A percentile compares a stretch with the other conserved stretches of the same genome.
Conservation (phyloP, 2,888 invertebrate genomes). For the Monopis laevigella region DNA sequence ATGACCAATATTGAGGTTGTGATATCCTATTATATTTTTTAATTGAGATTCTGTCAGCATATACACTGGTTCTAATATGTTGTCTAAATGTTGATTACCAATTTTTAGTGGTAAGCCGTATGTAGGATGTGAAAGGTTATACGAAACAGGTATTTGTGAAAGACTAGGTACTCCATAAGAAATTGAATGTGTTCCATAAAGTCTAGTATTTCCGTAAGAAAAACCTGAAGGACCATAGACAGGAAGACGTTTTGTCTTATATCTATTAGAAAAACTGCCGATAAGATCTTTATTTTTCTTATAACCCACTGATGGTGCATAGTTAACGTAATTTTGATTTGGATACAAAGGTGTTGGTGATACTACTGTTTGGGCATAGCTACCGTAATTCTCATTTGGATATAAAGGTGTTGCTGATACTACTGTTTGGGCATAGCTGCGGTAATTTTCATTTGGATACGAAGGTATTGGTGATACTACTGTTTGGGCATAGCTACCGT, state of each 20-base stretch:
- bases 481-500: not conserved
- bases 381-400: conserved; percentile 27
- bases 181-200: conserved; percentile 5
- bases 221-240: conserved; percentile 15
- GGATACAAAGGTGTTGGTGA: conserved; percentile 18
- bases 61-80: conserved; percentile 40
- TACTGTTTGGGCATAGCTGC: conserved; percentile 11
- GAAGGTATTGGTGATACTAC: too few species aligned
- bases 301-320: conserved; percentile 25
- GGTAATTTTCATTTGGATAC: conserved; percentile 28
- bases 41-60: conserved; percentile 48
- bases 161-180: conserved; percentile 13
- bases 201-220: not conserved
- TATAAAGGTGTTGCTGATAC: too few species aligned
- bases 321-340: conserved; percentile 19
- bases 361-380: conserved; percentile 9
- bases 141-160: conserved; percentile 2
- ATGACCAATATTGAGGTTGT: conserved; percentile 48
- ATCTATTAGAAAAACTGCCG: conserved; percentile 26
- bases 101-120: not conserved
- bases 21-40: conserved; percentile 40
- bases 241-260: conserved; percentile 18
- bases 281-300: conserved; percentile 24
- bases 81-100: conserved; percentile 4
- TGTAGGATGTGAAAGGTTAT: conserved; percentile 10